Percentiles rank a stretch among this genome's conserved stretches.
Conservation (phyloP, 2,113 vertebrate genomes). For the Ictalurus furcatus region DNA sequence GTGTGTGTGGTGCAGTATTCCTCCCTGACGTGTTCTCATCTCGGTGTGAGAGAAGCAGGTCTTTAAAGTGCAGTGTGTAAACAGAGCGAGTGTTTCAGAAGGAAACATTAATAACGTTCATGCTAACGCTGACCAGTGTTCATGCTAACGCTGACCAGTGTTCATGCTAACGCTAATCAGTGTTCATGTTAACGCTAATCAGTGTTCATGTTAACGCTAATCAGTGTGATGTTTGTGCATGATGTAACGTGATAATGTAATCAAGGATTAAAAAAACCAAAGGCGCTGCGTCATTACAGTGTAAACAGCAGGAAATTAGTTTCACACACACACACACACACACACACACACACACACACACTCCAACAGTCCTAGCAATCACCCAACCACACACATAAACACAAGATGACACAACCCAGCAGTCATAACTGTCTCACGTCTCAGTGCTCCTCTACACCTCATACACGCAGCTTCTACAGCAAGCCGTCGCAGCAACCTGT, state of each 20-base stretch:
- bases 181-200: background rate
- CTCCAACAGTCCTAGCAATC: background rate
- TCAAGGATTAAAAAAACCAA: background rate
- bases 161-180: background rate
- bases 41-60: background rate
- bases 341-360: constrained; percentile 37
- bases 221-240: background rate
- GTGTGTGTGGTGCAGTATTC: background rate
- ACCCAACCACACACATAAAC: background rate
- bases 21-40: background rate
- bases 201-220: background rate
- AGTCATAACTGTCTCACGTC: background rate
- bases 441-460: too few species aligned
- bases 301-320: background rate
- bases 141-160: too few species aligned
- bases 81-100: background rate
- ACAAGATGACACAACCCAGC: background rate
- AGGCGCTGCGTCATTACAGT: background rate
- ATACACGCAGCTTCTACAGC: too few species aligned
- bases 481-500: too few species aligned
- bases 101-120: background rate
- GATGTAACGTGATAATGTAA: background rate
- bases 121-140: background rate
- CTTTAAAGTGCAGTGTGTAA: background rate
- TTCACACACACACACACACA: background rate